Percentiles rank a stretch among this genome's conserved stretches.
phyloP scores from a whole-genome alignment of 2,797 vertebrate species.

The Tangara arthus region DNA sequence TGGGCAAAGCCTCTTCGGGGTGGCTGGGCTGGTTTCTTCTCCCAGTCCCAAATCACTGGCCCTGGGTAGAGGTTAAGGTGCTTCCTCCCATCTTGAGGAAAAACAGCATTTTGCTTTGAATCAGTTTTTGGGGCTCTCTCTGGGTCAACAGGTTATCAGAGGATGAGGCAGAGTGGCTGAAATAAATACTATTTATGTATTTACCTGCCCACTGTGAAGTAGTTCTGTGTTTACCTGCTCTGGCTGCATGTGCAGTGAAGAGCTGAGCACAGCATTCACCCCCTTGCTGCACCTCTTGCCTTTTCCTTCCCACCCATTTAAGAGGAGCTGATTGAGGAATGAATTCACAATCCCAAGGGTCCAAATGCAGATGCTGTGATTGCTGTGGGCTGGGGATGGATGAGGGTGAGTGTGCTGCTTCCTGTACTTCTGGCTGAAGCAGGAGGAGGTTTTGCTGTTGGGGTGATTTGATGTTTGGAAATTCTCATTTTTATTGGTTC shows the following conservation, averaged over 20 bases:
- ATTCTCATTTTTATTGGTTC: fast-evolving
- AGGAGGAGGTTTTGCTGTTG: neutral
- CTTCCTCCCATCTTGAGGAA: neutral
- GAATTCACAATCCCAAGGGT: neutral
- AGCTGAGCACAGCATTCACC: neutral
- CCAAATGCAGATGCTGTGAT: neutral
- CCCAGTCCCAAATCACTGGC: neutral
- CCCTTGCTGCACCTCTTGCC: neutral
- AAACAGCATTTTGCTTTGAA: neutral
- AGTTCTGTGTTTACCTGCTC: neutral
- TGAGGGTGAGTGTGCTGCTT: neutral
- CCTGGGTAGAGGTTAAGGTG: neutral
- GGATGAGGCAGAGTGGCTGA: neutral
- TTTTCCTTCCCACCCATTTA: neutral
- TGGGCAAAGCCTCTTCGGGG: neutral
- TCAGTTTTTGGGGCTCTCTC: neutral
- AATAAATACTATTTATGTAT: constrained; percentile 35
- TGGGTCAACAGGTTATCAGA: neutral
- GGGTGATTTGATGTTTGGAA: neutral
- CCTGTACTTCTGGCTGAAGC: neutral
- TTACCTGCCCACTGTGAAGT: neutral
- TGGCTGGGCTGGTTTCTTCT: neutral
- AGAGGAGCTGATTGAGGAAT: constrained; percentile 11
- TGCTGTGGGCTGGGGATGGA: neutral
- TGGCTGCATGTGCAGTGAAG: fast-evolving